Conservation (phyloP, 2,797 vertebrate species). For the Sparus aurata region DNA sequence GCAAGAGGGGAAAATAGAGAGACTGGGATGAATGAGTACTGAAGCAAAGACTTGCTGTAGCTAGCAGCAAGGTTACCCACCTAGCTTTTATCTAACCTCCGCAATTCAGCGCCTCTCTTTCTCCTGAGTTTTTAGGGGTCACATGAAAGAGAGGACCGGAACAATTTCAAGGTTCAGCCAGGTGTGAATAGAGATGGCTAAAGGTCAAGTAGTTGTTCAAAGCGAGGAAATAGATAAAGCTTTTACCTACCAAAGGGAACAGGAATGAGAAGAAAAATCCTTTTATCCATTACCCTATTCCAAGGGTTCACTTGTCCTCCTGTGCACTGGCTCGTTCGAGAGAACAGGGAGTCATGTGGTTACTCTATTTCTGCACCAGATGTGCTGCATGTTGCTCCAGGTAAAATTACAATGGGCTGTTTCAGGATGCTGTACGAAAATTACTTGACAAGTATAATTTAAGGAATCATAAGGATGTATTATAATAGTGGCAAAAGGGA, state of each 20-base stretch:
- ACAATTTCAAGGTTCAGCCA: slow-evolving; percentile 69
- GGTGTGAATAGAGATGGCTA: slow-evolving; percentile 71
- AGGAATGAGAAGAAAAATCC: slow-evolving; percentile 40
- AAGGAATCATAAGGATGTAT: neutral
- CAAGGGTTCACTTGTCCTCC: slow-evolving; percentile 48
- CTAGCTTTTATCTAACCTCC: slow-evolving; percentile 58
- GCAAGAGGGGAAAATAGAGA: slow-evolving; percentile 6
- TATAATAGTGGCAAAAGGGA: neutral
- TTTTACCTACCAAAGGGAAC: slow-evolving; percentile 60
- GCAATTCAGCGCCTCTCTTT: slow-evolving; percentile 45
- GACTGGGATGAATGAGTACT: slow-evolving; percentile 8
- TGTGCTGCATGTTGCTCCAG: slow-evolving; percentile 1
- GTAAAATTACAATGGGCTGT: slow-evolving; percentile 5
- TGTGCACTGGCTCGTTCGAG: slow-evolving; percentile 25
- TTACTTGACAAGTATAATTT: neutral
- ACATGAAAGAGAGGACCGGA: slow-evolving; percentile 55
- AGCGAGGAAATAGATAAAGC: slow-evolving; percentile 53
- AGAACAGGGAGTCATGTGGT: neutral
- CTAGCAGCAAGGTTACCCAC: slow-evolving; percentile 49
- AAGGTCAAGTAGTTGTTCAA: slow-evolving; percentile 72
- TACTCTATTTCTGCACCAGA: slow-evolving; percentile 5
- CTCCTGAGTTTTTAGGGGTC: slow-evolving; percentile 49
- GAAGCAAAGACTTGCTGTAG: slow-evolving; percentile 12
- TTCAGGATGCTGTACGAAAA: neutral
- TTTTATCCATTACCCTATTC: slow-evolving; percentile 56